Base-by-base conservation (phyloP, 2,797 vertebrate species). In the Pseudocheirus occidentalis region DNA sequence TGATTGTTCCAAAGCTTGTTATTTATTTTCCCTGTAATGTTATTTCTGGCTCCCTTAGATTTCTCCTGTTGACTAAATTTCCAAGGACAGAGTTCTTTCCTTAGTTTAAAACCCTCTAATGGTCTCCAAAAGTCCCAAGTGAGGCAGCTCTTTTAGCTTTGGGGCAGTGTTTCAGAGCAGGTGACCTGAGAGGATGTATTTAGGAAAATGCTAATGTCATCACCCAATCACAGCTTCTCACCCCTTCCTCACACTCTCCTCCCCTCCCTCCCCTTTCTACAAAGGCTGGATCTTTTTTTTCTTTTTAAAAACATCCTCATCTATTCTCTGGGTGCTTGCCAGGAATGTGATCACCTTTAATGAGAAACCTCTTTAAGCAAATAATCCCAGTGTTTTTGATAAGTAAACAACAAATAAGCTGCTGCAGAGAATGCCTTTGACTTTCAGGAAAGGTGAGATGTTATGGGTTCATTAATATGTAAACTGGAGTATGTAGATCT, bases 401-500 rank as follows among this genome's bases (percentile, higher is more conserved):
- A 98, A 98, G 98, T 98, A 98, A 99, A 99, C 98, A 98, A 97
- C 97, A 98, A 98, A 98, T 96, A 98, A 97, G 94, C 94, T 58
- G 87, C 95, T 28, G 94, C 97, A 97, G 98, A 97, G 98, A 97
- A 93, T 98, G 98, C 98, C 98, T 98, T 98, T 99, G 98, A 99
- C 99, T 99, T 99, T 99, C 98, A 98, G 98, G 98, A 98, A 98
- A 99, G 98, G 99, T 99, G 98, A 99, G 98, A 96, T 98, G 98
- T 98, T 98, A 98, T 98, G 96, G 98, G 97, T 98, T 99, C 98
- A 99, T 99, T 99, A 99, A 99, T 98, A 99, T 99, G 99, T 99
- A 99, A 98, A 98, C 97, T 96, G 90, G 98, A 97, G 98, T 98
- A 99, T 99, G 98, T 99, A 99, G 99, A 99, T 99, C 99, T 98